A percentile compares a stretch with the other conserved stretches of the same genome.
phyloP scores from a whole-genome alignment of 2,113 vertebrate genomes.

The Leuciscus idus region DNA sequence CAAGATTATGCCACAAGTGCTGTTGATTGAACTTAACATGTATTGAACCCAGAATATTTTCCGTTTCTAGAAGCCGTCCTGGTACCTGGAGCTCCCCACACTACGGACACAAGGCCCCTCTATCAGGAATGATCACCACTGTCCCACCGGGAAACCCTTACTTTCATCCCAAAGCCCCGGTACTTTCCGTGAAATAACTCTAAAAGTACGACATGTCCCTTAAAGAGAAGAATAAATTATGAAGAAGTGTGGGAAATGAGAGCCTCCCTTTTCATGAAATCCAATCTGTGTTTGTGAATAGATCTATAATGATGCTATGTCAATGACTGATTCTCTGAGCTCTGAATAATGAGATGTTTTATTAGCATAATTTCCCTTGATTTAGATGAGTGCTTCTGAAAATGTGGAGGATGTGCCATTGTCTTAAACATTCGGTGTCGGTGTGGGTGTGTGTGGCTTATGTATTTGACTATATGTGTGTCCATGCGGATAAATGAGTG shows the following conservation, averaged over 20 bases:
- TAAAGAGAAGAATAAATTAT: conserved; percentile 55
- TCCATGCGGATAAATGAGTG: conserved; percentile 38
- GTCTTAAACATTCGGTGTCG: conserved; percentile 33
- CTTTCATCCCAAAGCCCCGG: conserved; percentile 44
- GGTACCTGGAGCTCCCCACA: not conserved
- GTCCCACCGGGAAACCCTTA: conserved; percentile 63
- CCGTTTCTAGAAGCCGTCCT: conserved; percentile 49
- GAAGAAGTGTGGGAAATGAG: conserved; percentile 67
- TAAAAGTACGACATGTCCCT: conserved; percentile 12
- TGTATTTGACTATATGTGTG: conserved; percentile 28
- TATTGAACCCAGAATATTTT: not conserved
- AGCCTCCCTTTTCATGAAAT: conserved; percentile 65
- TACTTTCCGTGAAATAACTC: conserved; percentile 45
- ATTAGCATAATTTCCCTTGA: conserved; percentile 80
- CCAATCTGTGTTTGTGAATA: conserved; percentile 75
- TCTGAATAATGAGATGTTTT: conserved; percentile 73
- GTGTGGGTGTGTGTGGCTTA: conserved; percentile 21
- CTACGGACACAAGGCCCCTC: conserved; percentile 52
- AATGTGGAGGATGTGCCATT: conserved; percentile 60
- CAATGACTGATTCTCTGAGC: conserved; percentile 70
- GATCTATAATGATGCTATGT: conserved; percentile 73
- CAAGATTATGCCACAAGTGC: not conserved
- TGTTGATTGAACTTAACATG: not conserved
- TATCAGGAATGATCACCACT: conserved; percentile 66
- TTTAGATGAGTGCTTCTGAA: conserved; percentile 78